phyloP scores from a whole-genome alignment of 2,113 vertebrate genomes.

The Tachycineta bicolor region DNA sequence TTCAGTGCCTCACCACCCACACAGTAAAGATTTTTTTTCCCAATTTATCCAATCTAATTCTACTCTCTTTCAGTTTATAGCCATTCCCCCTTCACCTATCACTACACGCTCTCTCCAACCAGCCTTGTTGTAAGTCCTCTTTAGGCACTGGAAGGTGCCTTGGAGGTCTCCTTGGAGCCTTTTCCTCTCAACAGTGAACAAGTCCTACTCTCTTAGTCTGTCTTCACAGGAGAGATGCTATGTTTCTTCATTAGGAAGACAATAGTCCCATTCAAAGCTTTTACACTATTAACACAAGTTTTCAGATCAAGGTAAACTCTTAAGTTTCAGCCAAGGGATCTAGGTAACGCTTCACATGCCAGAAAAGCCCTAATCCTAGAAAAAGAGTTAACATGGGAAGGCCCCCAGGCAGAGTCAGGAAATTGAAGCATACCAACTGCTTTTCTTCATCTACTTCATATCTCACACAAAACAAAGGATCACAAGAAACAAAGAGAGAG shows the following conservation, averaged over 20 bases:
- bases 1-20: background rate
- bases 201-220: background rate
- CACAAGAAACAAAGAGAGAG: background rate
- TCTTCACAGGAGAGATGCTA: background rate
- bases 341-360: background rate
- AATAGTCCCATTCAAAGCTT: background rate
- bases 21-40: background rate
- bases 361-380: background rate
- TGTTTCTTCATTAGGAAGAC: background rate
- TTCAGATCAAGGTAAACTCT: background rate
- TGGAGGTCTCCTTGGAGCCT: background rate
- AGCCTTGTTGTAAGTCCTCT: background rate
- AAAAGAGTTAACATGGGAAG: background rate
- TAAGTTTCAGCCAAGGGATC: background rate
- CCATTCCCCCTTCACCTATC: background rate
- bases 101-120: background rate
- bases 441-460: background rate
- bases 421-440: conserved; percentile 31
- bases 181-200: background rate
- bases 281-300: background rate
- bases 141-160: background rate
- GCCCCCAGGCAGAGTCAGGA: background rate
- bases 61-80: background rate
- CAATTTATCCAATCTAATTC: background rate
- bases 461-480: background rate